These are phyloP conservation scores for Cirrhinus molitorella DNA, from an alignment of 2,797 vertebrate genomes.

Conservation along the genomic window DNA sequence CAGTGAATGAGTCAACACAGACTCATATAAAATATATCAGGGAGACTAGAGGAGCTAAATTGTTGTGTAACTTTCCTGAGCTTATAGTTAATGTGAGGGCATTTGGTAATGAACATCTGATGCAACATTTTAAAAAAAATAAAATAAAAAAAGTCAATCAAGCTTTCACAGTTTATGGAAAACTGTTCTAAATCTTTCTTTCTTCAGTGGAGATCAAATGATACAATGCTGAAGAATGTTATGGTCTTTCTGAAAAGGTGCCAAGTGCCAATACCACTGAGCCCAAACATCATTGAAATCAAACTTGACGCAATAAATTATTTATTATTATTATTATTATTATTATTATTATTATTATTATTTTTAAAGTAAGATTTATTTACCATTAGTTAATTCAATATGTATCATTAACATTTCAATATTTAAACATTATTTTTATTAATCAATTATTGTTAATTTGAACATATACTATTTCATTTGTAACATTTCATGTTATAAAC, in stretches of 20 bases:
- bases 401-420: no score
- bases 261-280: no score
- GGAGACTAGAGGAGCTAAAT: not conserved
- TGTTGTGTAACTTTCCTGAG: not conserved
- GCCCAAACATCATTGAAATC: no score
- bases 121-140: not conserved
- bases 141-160: not conserved
- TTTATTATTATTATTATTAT: no score
- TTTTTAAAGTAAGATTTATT: no score
- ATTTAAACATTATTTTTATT: no score
- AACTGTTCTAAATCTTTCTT: not conserved
- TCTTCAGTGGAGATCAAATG: not conserved
- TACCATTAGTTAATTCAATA: no score
- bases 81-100: not conserved
- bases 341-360: no score
- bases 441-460: no score
- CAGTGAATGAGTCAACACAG: not conserved
- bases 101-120: not conserved
- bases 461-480: not conserved
- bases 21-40: not conserved
- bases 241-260: no score
- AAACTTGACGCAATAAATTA: no score
- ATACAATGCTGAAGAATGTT: no score
- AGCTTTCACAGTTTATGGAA: not conserved
- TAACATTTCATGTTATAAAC: not conserved